Evolutionary conservation across 2,113 vertebrate genomes (phyloP).

Genomic region (Caracal caracal): DNA sequence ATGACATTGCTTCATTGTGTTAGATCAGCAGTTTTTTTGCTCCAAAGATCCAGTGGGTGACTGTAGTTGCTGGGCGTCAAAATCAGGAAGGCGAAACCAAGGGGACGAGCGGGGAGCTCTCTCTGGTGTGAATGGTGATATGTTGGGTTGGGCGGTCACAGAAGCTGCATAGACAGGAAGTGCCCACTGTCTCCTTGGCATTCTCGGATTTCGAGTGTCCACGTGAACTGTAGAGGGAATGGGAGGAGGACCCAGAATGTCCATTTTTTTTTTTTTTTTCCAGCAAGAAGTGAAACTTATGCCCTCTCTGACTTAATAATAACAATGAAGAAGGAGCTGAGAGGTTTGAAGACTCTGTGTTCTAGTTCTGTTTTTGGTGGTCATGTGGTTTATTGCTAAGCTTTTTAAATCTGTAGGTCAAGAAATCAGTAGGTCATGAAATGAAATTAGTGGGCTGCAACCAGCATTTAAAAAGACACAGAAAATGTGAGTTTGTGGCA

Average conservation of each 20-base stretch:
- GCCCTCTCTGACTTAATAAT: constrained; percentile 56
- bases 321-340: constrained; percentile 35
- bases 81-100: constrained; percentile 48
- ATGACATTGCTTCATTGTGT: not conserved
- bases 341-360: not conserved
- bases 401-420: not conserved
- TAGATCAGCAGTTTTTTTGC: constrained; percentile 8
- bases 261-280: constrained; percentile 70
- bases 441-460: constrained; percentile 11
- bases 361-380: constrained; percentile 48
- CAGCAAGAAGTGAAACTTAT: constrained; percentile 74
- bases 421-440: constrained; percentile 36
- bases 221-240: constrained; percentile 25
- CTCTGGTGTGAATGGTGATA: not conserved
- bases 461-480: constrained; percentile 7
- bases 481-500: not conserved
- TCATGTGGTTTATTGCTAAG: constrained; percentile 37
- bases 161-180: not conserved
- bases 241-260: not conserved
- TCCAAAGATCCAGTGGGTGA: not conserved
- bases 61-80: not conserved
- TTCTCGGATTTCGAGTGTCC: constrained; percentile 22
- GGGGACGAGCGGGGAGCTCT: not conserved
- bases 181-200: not conserved
- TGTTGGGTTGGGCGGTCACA: not conserved